Evolutionary conservation across 1,140 invertebrate genomes (phyloP), one percentile per base, ranked within the genome.

Genomic region (Drosophila nannoptera): DNA sequence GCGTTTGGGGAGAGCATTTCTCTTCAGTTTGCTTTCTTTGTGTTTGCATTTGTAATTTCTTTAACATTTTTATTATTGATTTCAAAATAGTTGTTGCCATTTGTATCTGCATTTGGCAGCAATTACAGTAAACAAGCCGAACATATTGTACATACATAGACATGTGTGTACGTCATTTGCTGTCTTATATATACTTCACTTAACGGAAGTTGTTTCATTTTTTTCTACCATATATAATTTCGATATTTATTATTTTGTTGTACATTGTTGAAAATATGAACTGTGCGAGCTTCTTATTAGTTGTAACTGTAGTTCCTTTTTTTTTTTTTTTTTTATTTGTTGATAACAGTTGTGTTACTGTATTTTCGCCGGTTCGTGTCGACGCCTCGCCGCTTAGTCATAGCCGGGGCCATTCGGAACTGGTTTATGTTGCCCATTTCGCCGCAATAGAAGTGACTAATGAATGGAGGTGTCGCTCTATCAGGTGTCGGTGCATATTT

Each of bases 391-490:
- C 62, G 68, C 62, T 70, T 70, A 70, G 68, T 70, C 68, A 70
- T 70, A 38, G 59, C 14, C 31, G 14, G 36, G 36, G 48, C n/a
- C 66, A 56, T 64, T 12, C 33, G 54, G 33, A 70, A 70, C 68
- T 66, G 69, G 69, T 71, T 67, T 71, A 71, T 67, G 55, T 71
- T 71, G 55, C 49, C 69, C 54, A 46, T 35, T 70, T 58, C 54
- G 62, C 48, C 46, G 31, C 53, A 40, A 43, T 49, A 50, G 43
- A 40, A 42, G 54, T 71, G 69, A 71, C 55, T 71, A 71, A 71
- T 56, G 56, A 71, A 55, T 61, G 32, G 12, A 54, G 55, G 46
- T 45, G 54, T 71, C 59, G n/a, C 31, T 12, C 36, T 11, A 69
- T 69, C 67, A 64, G 52, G 42, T 53, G 31, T 66, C 33, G 31